Evolutionary conservation across 2,888 invertebrate species (phyloP), one percentile per base, ranked within the genome.

Genomic region (Macrophya alboannulata): DNA sequence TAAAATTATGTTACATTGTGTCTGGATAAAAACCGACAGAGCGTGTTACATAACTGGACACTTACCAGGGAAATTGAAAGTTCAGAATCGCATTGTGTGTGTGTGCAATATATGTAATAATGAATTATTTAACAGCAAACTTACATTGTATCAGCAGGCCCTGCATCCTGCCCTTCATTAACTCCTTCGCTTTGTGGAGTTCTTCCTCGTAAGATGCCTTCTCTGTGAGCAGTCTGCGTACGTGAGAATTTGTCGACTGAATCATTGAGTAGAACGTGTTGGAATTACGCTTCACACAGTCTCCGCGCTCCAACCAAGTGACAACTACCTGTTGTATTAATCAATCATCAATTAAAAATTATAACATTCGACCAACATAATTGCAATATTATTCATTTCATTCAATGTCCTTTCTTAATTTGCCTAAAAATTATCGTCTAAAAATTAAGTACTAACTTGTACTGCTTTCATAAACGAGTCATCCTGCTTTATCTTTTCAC

Each of bases 231-330:
- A 99, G 94, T 82, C 98, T 95, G 15, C 99, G 95, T 9, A 99
- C 97, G 91, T 99, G 99, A 0, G 98, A 97, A 94, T 99, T 98
- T 0, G 98, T 98, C 43, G 98, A 97, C 94, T 99, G 99, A 87
- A 99, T 97, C 98, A 99, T 98, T 9, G 98, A 97, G 94, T 99
- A 99, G 94, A 99, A 99, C 68, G 96, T 96, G 92, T 97, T 98
- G 1, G 98, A 96, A 93, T 98, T 99, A 87, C 97, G 96, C 93
- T 99, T 98, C 76, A 96, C 97, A 92, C 99, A 99, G 93, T 99
- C 99, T 0, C 99, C 99, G 15, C 98, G 96, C 91, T 99, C 99
- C 89, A 99, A 93, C 99, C 99, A 99, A 0, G 97, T 96, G 59
- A 98, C 96, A 45, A 99, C 96, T 40, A 97, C 96, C 95, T 97